Base-by-base conservation (phyloP, 2,888 invertebrate genomes). In the Ectobius pallidus region DNA sequence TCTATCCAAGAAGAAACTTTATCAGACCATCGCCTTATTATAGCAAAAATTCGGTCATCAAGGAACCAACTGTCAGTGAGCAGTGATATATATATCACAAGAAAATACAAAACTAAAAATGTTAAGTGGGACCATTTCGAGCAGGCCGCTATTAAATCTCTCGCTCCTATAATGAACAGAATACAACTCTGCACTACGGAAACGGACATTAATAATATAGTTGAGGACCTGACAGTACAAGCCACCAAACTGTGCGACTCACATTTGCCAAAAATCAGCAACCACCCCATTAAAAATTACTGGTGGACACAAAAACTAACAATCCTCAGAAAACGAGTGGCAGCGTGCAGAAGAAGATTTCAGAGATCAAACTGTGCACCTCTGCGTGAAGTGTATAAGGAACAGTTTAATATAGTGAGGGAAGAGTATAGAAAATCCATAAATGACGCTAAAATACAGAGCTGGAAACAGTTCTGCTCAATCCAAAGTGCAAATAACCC, bases 271-370 rank as follows among this genome's bases (percentile, higher is more conserved):
- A 52, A 18, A 22, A 3, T 52, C 4, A 11, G 4, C 7, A 18
- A 27, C 14, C 27, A 7, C 4, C 4, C 9, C 3, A n/a, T 4
- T 6, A 61, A 61, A 61, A 61, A 61, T 18, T 61, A 61, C 16
- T 61, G 61, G 61, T 30, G 61, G 18, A 30, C 61, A 30, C 30
- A 61, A 30, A 11, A n/a, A 30, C 32, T 61, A 30, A 30, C 61
- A 30, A 61, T 61, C 3, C 9, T 61, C 2, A 30, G 61, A 30
- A 27, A 61, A n/a, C 11, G 27, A 6, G 2, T 61, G 4, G 7
- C 30, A 22, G 61, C 61, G 2, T 30, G 32, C 18, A 18, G n/a
- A 27, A 61, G 61, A 61, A 3, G 61, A 7, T 61, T 16, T 22
- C 16, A 61, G 30, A 14, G 61, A 32, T 30, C 49, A 14, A 6